Conservation (phyloP, 2,113 vertebrate genomes). For the Microtus ochrogaster region DNA sequence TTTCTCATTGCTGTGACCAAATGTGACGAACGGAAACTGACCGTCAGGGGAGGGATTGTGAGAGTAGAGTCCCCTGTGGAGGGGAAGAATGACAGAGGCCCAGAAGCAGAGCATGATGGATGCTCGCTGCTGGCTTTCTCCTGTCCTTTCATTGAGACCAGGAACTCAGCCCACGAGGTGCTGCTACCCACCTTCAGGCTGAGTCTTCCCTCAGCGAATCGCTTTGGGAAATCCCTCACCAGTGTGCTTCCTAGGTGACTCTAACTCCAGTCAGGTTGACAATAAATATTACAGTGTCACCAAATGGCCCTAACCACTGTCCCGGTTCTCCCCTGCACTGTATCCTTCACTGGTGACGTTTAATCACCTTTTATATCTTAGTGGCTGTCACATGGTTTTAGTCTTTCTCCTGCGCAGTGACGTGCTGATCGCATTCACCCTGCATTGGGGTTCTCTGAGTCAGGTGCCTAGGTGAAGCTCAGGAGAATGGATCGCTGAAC, state of each 20-base stretch:
- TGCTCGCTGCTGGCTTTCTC: neutral
- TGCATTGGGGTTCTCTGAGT: neutral
- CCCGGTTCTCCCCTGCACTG: neutral
- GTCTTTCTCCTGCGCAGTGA: neutral
- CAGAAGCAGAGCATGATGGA: neutral
- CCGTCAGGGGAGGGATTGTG: no score
- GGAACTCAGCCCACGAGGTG: neutral
- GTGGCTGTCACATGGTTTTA: neutral
- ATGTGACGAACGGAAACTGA: neutral
- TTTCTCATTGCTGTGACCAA: neutral
- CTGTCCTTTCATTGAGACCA: neutral
- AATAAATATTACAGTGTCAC: neutral
- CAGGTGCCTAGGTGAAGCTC: neutral
- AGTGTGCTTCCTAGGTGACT: neutral
- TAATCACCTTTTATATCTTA: neutral
- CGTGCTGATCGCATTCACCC: neutral
- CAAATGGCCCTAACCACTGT: neutral
- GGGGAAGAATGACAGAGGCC: neutral
- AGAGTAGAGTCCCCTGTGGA: neutral
- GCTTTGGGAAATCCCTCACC: no score
- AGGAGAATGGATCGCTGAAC: fast-evolving
- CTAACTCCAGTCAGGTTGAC: neutral
- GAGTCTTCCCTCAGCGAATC: neutral
- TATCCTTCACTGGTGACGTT: neutral
- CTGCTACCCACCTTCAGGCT: neutral